Evolutionary conservation across 30 jellyfish, hydroid and myxozoan genomes (phyloP).

Genomic region (Aurelia aurita complex sp. Pacific): DNA sequence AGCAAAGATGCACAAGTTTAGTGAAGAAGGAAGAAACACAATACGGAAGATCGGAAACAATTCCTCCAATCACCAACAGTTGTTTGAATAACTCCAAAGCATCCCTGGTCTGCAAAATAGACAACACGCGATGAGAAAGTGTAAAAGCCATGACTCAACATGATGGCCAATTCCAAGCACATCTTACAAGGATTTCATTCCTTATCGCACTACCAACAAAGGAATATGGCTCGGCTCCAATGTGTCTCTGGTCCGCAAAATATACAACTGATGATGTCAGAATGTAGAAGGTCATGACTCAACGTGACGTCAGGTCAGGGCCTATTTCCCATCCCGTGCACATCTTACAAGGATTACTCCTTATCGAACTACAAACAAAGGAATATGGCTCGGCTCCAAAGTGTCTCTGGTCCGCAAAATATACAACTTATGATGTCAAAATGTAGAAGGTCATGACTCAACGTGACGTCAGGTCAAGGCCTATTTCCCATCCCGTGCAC

Average conservation of each 20-base stretch:
- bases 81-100: too few relatives aligned
- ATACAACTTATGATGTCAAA: neutral
- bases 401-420: neutral
- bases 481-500: slow-evolving; percentile 18
- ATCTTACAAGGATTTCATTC: slow-evolving; percentile 11
- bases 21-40: too few relatives aligned
- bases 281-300: neutral
- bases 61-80: too few relatives aligned
- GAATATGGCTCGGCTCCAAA: neutral
- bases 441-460: neutral
- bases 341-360: slow-evolving; percentile 15
- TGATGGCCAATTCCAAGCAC: neutral
- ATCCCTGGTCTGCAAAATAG: neutral
- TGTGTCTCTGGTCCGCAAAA: neutral
- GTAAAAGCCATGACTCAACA: neutral
- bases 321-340: slow-evolving; percentile 24
- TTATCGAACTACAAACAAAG: neutral
- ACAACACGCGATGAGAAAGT: neutral
- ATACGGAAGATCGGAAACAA: too few relatives aligned
- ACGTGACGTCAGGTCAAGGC: slow-evolving; percentile 11
- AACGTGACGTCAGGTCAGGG: slow-evolving; percentile 4
- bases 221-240: too few relatives aligned
- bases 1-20: too few relatives aligned
- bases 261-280: neutral
- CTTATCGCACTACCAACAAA: neutral